Evolutionary conservation across 1,140 invertebrate species (phyloP).

Genomic region (Elysia chlorotica): DNA sequence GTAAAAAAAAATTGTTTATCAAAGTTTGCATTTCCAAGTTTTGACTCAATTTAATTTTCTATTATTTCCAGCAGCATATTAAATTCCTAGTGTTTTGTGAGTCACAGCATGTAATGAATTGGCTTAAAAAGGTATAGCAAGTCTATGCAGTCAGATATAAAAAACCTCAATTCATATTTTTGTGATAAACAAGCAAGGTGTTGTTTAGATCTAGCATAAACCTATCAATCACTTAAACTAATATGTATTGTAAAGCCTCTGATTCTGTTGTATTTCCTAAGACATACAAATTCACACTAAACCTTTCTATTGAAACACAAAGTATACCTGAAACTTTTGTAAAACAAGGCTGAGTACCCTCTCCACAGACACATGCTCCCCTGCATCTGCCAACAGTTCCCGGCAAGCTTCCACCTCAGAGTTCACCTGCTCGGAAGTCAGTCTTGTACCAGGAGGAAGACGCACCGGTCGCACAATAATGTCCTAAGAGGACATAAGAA

Average conservation of each 20-base stretch:
- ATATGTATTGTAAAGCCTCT: too few relatives aligned
- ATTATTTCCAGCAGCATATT: neutral
- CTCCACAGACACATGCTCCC: slow-evolving; percentile 41
- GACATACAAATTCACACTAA: too few relatives aligned
- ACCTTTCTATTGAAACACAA: too few relatives aligned
- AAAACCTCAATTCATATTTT: too few relatives aligned
- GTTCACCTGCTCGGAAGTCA: slow-evolving; percentile 33
- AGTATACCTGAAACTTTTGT: too few relatives aligned
- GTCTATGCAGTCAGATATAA: too few relatives aligned
- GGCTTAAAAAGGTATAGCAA: neutral
- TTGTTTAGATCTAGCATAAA: too few relatives aligned
- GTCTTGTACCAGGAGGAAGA: slow-evolving; percentile 5
- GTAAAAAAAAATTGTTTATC: neutral
- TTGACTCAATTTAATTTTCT: neutral
- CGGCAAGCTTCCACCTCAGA: slow-evolving; percentile 44
- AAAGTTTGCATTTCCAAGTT: neutral
- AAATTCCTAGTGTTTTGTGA: neutral
- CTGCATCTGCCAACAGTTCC: slow-evolving; percentile 42
- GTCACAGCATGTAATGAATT: neutral
- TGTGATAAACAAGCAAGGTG: too few relatives aligned
- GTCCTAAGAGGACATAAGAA: slow-evolving; percentile 1
- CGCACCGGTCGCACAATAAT: slow-evolving; percentile 31
- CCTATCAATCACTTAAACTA: too few relatives aligned
- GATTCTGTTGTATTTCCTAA: too few relatives aligned
- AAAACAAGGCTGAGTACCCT: slow-evolving; percentile 40